A percentile compares a stretch with the other conserved stretches of the same genome.
These are phyloP conservation scores for Choloepus hoffmanni DNA, from an alignment of 2,113 vertebrate genomes.

Conservation along the genomic window DNA sequence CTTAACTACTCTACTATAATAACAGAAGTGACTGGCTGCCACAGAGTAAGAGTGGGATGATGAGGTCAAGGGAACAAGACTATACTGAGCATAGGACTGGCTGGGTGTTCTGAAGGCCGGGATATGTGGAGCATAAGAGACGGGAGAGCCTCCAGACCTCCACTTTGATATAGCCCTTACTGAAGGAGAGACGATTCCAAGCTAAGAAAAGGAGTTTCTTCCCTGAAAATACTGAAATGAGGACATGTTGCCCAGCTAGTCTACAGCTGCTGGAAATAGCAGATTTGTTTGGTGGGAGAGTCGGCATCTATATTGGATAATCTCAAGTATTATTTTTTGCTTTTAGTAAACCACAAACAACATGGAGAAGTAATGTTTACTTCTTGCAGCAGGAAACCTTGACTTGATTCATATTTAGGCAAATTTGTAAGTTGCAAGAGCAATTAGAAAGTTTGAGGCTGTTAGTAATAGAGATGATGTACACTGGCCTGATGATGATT, in stretches of 20 bases:
- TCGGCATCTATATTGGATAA: not conserved
- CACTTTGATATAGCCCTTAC: not conserved
- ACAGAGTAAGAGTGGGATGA: not conserved
- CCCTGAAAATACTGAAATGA: not conserved
- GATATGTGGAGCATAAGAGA: not conserved
- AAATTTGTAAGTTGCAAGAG: not conserved
- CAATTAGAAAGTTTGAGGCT: not conserved
- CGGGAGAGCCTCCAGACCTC: not conserved
- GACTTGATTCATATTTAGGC: not conserved
- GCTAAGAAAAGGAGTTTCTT: not conserved
- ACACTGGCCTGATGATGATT: not conserved
- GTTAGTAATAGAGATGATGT: not conserved
- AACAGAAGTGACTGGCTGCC: not conserved
- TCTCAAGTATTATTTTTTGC: not conserved
- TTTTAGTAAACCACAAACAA: not conserved
- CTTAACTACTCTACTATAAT: not conserved
- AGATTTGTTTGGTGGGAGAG: not conserved
- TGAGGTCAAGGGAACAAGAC: not conserved
- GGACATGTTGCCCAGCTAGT: not conserved
- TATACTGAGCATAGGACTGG: not conserved
- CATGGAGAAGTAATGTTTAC: not conserved
- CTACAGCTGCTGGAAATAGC: slow-evolving; percentile 1
- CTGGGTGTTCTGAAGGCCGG: not conserved
- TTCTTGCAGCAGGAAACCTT: not conserved
- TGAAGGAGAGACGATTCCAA: not conserved